Conservation (phyloP, 1,140 invertebrate genomes). For the Drosophila kurseongensis region DNA sequence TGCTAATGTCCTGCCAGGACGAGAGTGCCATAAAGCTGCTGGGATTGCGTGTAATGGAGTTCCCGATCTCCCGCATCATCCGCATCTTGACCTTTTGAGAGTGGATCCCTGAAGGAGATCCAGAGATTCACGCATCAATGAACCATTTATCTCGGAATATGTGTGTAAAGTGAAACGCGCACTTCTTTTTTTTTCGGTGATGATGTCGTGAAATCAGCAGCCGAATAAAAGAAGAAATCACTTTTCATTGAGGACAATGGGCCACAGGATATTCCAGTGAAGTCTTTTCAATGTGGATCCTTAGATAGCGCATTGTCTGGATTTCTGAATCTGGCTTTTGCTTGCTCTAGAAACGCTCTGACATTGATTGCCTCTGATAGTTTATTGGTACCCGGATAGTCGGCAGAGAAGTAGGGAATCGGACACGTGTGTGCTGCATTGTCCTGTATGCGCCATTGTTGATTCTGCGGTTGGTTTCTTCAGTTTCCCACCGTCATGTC, state of each 20-base stretch:
- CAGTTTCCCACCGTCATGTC: constrained; percentile 52
- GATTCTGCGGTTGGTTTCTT: constrained; percentile 66
- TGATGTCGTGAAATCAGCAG: constrained; percentile 57
- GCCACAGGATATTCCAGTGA: constrained; percentile 66
- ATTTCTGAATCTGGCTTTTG: constrained; percentile 39
- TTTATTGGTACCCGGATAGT: constrained; percentile 55
- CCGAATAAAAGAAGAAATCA: constrained; percentile 56
- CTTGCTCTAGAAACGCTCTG: constrained; percentile 62
- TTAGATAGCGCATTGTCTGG: constrained; percentile 9
- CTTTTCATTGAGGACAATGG: constrained; percentile 69
- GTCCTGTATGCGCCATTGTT: constrained; percentile 53
- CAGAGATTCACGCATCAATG: constrained; percentile 31
- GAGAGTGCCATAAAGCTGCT: background rate
- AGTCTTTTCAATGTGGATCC: constrained; percentile 58
- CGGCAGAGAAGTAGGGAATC: constrained; percentile 11
- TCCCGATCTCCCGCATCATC: constrained; percentile 4
- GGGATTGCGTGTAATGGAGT: constrained; percentile 14
- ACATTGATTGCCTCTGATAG: constrained; percentile 75
- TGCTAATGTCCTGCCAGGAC: constrained; percentile 39
- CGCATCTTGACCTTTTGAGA: constrained; percentile 42
- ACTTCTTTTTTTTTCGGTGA: constrained; percentile 9
- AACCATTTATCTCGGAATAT: constrained; percentile 18
- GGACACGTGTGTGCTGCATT: constrained; percentile 66
- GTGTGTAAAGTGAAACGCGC: constrained; percentile 33
- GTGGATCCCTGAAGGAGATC: background rate